A percentile compares a stretch with the other conserved stretches of the same genome.
Evolutionary conservation across 2,113 vertebrate species (phyloP).

Genomic region (Heterotis niloticus): DNA sequence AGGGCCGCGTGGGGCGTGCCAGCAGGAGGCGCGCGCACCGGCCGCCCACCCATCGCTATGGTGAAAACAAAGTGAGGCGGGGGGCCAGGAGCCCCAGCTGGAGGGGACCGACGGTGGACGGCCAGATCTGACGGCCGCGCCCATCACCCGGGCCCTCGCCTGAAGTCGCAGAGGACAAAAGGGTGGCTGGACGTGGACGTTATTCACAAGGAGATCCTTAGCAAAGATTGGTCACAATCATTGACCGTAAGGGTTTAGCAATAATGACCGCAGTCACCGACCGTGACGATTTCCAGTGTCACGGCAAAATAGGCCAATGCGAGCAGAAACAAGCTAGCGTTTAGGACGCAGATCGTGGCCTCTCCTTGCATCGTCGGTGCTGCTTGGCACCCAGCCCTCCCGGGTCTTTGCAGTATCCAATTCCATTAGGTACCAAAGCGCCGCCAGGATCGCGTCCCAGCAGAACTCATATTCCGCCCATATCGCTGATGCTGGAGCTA

Average conservation of each 20-base stretch:
- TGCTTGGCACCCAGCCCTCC: conserved; percentile 4
- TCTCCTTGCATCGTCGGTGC: conserved; percentile 18
- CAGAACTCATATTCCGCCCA: conserved; percentile 42
- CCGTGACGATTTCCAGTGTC: too few relatives aligned
- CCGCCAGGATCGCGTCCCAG: neutral
- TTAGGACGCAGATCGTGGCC: conserved; percentile 39
- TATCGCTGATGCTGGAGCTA: conserved; percentile 60
- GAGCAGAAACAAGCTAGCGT: too few relatives aligned
- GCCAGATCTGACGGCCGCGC: neutral
- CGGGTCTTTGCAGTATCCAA: conserved; percentile 32
- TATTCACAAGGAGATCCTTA: too few relatives aligned
- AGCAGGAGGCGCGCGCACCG: conserved; percentile 39
- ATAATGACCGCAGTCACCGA: too few relatives aligned
- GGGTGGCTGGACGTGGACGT: too few relatives aligned
- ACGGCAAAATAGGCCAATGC: too few relatives aligned
- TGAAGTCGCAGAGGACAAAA: neutral
- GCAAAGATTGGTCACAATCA: too few relatives aligned
- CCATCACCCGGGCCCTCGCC: neutral
- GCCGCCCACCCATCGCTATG: neutral
- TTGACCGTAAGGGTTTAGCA: too few relatives aligned
- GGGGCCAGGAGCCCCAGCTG: conserved; percentile 2
- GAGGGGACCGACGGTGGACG: neutral
- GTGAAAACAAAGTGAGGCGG: conserved; percentile 31
- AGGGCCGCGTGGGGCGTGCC: conserved; percentile 46
- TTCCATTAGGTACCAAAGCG: conserved; percentile 18